A percentile compares a stretch with the other conserved stretches of the same genome.
phyloP scores from a whole-genome alignment of 2,888 invertebrate species.

The Bruchidius siliquastri region DNA sequence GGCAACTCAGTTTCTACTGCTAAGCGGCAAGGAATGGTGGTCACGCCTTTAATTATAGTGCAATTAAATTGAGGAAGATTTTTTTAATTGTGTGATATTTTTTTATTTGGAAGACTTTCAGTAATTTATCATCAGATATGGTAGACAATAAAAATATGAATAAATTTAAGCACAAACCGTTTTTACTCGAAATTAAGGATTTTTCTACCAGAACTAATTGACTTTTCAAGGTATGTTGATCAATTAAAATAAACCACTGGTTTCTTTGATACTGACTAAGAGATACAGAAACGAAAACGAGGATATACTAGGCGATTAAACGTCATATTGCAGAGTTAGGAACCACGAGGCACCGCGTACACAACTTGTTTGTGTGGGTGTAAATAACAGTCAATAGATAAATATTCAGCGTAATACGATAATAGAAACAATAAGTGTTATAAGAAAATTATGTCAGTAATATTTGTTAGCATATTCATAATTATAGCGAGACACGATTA shows the following conservation, averaged over 20 bases:
- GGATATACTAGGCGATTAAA: background rate
- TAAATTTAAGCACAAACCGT: background rate
- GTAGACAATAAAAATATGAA: background rate
- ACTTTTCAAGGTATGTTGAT: background rate
- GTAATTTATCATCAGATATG: background rate
- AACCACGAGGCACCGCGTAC: too few species aligned
- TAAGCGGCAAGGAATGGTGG: background rate
- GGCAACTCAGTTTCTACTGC: background rate
- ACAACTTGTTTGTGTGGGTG: too few species aligned
- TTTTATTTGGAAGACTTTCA: background rate
- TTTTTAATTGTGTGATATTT: background rate
- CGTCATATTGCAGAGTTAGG: background rate
- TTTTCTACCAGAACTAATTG: background rate
- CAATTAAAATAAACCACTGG: background rate
- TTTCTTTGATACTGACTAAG: background rate
- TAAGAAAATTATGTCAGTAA: too few species aligned
- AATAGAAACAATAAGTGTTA: too few species aligned
- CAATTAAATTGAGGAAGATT: background rate
- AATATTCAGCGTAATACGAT: too few species aligned
- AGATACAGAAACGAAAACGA: background rate
- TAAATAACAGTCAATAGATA: too few species aligned
- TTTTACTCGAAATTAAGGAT: background rate
- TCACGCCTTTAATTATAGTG: background rate
- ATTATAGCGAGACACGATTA: too few species aligned
- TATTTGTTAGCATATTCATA: too few species aligned